These are phyloP conservation scores for Etheostoma cragini DNA, from an alignment of 2,113 vertebrate genomes.

Conservation along the genomic window DNA sequence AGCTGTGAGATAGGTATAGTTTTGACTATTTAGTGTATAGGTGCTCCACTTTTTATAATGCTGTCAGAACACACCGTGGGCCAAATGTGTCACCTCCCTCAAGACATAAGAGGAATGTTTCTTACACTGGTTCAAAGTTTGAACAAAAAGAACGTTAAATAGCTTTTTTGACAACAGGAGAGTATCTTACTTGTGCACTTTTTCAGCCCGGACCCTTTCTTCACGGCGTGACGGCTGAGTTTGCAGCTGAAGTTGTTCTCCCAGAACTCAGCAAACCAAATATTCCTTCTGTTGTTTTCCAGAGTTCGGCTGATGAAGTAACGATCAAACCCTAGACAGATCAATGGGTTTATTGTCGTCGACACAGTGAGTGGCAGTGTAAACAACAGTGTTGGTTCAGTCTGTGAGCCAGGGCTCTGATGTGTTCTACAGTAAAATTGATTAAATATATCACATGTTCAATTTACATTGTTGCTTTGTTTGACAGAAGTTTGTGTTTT, in stretches of 20 bases:
- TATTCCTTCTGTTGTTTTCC: conserved; percentile 88
- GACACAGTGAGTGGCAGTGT: conserved; percentile 29
- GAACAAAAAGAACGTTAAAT: conserved; percentile 43
- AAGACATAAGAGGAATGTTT: conserved; percentile 37
- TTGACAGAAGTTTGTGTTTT: conserved; percentile 13
- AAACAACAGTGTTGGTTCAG: conserved; percentile 18
- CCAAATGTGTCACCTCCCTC: conserved; percentile 56
- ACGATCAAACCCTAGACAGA: conserved; percentile 84
- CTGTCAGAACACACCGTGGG: conserved; percentile 60
- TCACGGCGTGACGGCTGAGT: conserved; percentile 85
- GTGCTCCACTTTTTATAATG: conserved; percentile 37
- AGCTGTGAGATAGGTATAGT: conserved; percentile 48
- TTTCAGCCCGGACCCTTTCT: conserved; percentile 83
- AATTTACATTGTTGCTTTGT: not conserved
- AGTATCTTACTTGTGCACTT: conserved; percentile 92
- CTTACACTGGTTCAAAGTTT: conserved; percentile 38
- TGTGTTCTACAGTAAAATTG: conserved; percentile 1
- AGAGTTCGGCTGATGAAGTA: conserved; percentile 87
- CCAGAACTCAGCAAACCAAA: conserved; percentile 89
- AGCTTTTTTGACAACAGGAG: conserved; percentile 12
- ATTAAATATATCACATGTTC: conserved; percentile 4
- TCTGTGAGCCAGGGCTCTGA: not conserved
- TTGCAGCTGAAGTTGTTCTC: conserved; percentile 92
- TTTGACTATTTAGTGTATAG: conserved; percentile 48
- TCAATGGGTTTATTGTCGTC: conserved; percentile 67